Base-by-base conservation (phyloP, 2,113 vertebrate species). In the Struthio camelus region DNA sequence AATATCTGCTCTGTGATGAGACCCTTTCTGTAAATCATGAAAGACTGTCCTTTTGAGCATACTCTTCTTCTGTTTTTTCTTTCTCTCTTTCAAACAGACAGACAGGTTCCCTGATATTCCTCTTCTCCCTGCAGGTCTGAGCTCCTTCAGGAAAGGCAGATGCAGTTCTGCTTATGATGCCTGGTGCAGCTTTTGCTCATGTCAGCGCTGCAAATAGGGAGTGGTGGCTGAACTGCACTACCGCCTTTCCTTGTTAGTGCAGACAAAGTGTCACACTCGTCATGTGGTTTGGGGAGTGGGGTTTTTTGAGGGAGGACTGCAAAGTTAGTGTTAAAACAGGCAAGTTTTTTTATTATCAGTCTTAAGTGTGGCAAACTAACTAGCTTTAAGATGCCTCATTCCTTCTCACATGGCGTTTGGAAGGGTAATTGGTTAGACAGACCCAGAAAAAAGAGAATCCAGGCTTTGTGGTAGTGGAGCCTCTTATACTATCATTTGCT, bases 201-300 rank as follows among this genome's bases (percentile, higher is more conserved):
- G 23, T 66, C 73, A 8, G 36, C 5, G 0, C 30, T 44, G 85
- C 24, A 22, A 1, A 2, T 9, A 17, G 53, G 65, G 32, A 38
- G 51, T 11, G 50, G 53, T 38, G 28, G 5, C 2, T 58, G 64
- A 54, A 23, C 86, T 54, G 61, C 3, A 3, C 64, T 58, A 1
- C 65, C 30, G 42, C 54, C 34, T 4, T n/a, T 82, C 42, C 25
- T 28, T 79, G 9, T 9, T 72, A 22, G 42, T 15, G 19, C 17
- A 40, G 40, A 53, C 25, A 25, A 65, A 20, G 50, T 11, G 6
- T 19, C 84, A 6, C 38, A 10, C 32, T 8, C 34, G 10, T 30
- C 0, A 0, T 6, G 0, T 38, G 51, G 24, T 2, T 3, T 75
- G 11, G 4, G 18, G 17, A 65, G n/a, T 24, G 38, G 18, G 3